These are phyloP conservation scores for Crypturellus undulatus DNA, from an alignment of 2,113 vertebrate species.

Conservation along the genomic window DNA sequence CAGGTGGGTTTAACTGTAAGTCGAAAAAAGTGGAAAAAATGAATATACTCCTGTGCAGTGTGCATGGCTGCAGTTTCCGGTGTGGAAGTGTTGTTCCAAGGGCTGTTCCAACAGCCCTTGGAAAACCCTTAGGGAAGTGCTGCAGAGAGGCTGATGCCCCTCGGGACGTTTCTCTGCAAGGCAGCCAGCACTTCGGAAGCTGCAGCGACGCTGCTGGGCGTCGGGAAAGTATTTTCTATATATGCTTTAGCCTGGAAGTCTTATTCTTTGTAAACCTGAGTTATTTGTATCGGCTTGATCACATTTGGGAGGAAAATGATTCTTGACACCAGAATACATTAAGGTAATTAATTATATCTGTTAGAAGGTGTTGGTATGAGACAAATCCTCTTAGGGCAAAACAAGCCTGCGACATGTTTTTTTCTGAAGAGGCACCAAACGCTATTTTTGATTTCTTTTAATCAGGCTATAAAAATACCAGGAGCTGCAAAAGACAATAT, in stretches of 20 bases:
- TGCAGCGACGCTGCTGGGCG: neutral
- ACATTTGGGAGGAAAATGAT: neutral
- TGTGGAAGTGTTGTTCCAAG: neutral
- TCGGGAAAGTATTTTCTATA: neutral
- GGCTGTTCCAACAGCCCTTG: too few species aligned
- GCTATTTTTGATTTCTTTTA: neutral
- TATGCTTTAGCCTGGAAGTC: neutral
- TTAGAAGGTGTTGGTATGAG: neutral
- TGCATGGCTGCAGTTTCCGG: too few species aligned
- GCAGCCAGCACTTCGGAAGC: too few species aligned
- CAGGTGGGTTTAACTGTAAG: neutral
- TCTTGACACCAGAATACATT: neutral
- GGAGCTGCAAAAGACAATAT: neutral
- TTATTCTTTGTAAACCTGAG: neutral
- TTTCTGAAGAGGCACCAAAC: neutral
- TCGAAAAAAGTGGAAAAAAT: neutral
- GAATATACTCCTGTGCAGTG: neutral
- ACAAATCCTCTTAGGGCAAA: too few species aligned
- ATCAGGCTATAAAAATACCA: neutral
- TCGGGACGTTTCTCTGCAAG: neutral
- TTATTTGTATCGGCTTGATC: neutral
- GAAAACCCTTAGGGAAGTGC: neutral
- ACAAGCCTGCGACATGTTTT: neutral
- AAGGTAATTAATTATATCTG: neutral
- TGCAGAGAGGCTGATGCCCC: neutral